These are phyloP conservation scores for Aramus guarauna DNA, from an alignment of 2,113 vertebrate species.

Conservation along the genomic window DNA sequence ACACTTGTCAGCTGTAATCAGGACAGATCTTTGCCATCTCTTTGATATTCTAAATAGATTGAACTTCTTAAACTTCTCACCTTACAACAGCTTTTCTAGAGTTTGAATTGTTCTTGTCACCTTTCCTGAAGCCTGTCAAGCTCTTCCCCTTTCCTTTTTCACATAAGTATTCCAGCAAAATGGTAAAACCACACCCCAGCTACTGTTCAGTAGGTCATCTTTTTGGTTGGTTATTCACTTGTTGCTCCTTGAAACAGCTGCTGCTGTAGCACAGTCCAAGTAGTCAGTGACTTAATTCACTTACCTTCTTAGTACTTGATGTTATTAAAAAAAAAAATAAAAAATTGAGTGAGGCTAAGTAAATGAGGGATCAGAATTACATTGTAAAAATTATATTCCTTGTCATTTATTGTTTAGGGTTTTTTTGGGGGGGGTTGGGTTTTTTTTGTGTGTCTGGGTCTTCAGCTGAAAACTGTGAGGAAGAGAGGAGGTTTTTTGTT, in stretches of 20 bases:
- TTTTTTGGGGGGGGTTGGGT: background rate
- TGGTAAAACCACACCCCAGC: background rate
- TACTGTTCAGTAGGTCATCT: background rate
- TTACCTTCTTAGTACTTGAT: background rate
- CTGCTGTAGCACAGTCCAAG: background rate
- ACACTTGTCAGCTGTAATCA: background rate
- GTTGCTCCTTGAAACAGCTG: background rate
- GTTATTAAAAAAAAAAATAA: background rate
- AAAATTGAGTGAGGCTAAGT: background rate
- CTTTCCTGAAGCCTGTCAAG: background rate
- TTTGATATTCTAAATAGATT: background rate
- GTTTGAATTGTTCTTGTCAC: background rate
- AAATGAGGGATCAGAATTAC: background rate
- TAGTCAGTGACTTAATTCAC: background rate
- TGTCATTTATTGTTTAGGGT: background rate
- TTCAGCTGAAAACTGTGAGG: background rate
- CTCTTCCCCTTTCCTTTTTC: background rate
- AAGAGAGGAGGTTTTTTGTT: background rate
- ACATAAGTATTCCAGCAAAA: background rate
- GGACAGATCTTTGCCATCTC: conserved; percentile 1
- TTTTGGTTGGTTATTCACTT: background rate
- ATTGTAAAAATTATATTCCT: background rate
- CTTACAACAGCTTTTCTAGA: background rate
- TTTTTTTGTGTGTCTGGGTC: background rate
- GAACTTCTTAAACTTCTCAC: conserved; percentile 4